Evolutionary conservation across 2,797 vertebrate species (phyloP).

Genomic region (Buceros bicornis): DNA sequence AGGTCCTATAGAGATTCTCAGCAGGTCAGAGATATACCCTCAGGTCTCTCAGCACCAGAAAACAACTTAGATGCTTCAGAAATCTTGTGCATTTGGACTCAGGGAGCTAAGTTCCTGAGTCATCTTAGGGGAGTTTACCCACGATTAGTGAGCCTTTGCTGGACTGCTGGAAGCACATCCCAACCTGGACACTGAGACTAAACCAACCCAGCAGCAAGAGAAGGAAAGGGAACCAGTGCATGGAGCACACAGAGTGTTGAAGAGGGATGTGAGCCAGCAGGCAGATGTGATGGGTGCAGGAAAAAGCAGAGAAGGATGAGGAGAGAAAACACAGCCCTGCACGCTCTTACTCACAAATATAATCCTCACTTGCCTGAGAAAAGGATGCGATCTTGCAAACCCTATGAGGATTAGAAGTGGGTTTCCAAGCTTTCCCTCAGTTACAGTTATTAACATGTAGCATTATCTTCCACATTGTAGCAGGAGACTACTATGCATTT

Average conservation of each 20-base stretch:
- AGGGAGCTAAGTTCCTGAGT: neutral
- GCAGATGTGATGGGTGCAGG: neutral
- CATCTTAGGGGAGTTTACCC: neutral
- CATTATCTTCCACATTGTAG: neutral
- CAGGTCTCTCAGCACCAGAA: neutral
- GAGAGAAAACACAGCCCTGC: neutral
- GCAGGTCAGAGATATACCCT: neutral
- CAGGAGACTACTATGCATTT: neutral
- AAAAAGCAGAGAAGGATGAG: neutral
- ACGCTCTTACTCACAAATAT: neutral
- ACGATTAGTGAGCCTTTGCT: neutral
- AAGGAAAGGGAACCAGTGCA: neutral
- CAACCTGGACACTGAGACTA: neutral
- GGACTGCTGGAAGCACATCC: neutral
- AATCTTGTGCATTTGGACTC: neutral
- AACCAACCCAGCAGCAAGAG: neutral
- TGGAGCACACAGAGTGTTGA: fast-evolving
- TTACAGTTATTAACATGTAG: neutral
- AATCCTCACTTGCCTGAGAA: slow-evolving; percentile 4
- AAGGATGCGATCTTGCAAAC: slow-evolving; percentile 1
- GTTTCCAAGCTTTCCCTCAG: neutral
- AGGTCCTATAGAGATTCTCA: neutral
- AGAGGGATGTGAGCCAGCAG: neutral
- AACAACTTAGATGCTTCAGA: neutral
- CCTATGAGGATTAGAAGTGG: neutral